phyloP scores from a whole-genome alignment of 2,888 invertebrate genomes.

The Euspilapteryx auroguttella region DNA sequence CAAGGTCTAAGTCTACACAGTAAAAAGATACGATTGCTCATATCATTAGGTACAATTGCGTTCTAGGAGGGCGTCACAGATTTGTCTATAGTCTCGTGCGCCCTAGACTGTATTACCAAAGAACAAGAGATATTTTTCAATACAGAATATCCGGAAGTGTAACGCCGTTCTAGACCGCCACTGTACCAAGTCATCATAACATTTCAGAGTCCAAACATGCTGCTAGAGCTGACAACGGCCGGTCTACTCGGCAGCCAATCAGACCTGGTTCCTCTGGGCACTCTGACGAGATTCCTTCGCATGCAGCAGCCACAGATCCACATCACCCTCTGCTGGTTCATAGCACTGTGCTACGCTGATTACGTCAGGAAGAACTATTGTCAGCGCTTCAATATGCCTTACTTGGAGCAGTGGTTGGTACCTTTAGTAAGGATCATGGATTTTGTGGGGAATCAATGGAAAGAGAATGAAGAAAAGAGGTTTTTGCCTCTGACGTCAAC shows the following conservation, averaged over 20 bases:
- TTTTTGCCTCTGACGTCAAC: not conserved
- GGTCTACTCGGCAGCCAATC: constrained; percentile 29
- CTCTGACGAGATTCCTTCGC: constrained; percentile 35
- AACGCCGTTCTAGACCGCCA: too few relatives aligned
- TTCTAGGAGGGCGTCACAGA: too few relatives aligned
- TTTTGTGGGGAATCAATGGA: not conserved
- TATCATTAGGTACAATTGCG: too few relatives aligned
- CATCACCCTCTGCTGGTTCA: constrained; percentile 53
- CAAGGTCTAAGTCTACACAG: too few relatives aligned
- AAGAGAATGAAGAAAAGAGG: not conserved
- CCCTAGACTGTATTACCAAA: too few relatives aligned
- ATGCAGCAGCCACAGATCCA: constrained; percentile 50
- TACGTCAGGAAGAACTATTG: constrained; percentile 48
- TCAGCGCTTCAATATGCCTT: constrained; percentile 40
- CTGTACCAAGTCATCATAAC: too few relatives aligned
- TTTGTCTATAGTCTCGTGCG: too few relatives aligned
- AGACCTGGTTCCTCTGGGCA: constrained; percentile 29
- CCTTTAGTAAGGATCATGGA: constrained; percentile 14
- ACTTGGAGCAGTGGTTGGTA: constrained; percentile 52
- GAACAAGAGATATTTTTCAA: too few relatives aligned
- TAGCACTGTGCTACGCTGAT: constrained; percentile 47
- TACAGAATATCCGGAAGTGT: too few relatives aligned
- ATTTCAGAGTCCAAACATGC: constrained; percentile 34
- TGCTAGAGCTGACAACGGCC: constrained; percentile 45
- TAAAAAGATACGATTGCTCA: too few relatives aligned